These are phyloP conservation scores for Rhadinocentrus ornatus DNA, from an alignment of 2,797 vertebrate genomes.

Conservation along the genomic window DNA sequence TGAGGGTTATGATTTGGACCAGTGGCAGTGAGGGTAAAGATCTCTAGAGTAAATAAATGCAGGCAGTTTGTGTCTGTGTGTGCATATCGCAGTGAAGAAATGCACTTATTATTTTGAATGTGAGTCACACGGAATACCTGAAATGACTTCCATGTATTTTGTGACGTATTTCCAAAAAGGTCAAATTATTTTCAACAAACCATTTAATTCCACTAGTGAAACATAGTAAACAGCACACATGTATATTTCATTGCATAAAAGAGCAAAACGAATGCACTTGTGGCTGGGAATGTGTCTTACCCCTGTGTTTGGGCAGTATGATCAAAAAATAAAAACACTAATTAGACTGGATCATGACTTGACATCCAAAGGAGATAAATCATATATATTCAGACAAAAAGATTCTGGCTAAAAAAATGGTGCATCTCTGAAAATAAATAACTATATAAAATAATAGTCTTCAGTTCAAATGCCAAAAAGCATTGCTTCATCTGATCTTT, in stretches of 20 bases:
- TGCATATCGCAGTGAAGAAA: neutral
- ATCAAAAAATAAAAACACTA: neutral
- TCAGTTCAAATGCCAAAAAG: constrained; percentile 13
- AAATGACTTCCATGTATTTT: constrained; percentile 11
- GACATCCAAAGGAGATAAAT: constrained; percentile 29
- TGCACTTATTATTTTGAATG: neutral
- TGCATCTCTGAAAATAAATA: too few relatives aligned
- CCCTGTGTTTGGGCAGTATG: constrained; percentile 4
- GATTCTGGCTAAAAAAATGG: neutral
- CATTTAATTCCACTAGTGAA: neutral
- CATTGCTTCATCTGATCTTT: constrained; percentile 8
- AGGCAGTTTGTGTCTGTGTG: constrained; percentile 1
- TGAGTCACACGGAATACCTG: constrained; percentile 17
- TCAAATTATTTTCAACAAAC: neutral
- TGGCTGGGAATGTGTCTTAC: constrained; percentile 11
- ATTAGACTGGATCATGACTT: constrained; percentile 25
- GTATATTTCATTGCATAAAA: constrained; percentile 22
- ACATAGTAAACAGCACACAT: neutral
- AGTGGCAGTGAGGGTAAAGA: neutral
- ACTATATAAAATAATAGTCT: neutral
- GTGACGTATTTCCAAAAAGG: constrained; percentile 5
- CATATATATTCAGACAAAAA: constrained; percentile 8
- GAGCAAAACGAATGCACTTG: constrained; percentile 3
- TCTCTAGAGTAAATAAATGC: neutral
- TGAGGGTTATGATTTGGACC: constrained; percentile 4